Evolutionary conservation across 1,140 invertebrate genomes (phyloP).

Genomic region (Apocrypta bakeri): DNA sequence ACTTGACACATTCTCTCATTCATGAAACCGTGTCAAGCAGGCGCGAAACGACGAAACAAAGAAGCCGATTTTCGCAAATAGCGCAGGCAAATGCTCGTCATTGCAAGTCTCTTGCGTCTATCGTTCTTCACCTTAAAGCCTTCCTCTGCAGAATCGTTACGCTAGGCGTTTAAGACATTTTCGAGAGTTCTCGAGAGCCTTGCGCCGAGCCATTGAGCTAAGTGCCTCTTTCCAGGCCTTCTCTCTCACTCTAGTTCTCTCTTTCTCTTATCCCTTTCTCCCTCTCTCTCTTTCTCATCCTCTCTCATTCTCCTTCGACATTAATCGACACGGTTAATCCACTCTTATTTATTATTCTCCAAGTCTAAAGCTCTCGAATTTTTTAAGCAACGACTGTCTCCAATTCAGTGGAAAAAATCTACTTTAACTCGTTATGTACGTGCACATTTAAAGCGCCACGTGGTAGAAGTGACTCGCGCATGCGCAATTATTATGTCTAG

Average conservation of each 20-base stretch:
- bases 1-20: neutral
- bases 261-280: neutral
- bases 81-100: neutral
- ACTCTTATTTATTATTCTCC: conserved; percentile 36
- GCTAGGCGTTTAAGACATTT: conserved; percentile 56
- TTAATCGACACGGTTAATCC: conserved; percentile 44
- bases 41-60: neutral
- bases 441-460: too few relatives aligned
- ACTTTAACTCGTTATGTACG: too few relatives aligned
- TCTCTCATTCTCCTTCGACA: conserved; percentile 4
- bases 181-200: conserved; percentile 56
- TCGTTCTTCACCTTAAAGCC: neutral
- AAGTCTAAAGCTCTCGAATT: conserved; percentile 1
- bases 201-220: conserved; percentile 50
- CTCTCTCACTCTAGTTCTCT: too few relatives aligned
- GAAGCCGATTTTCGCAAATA: neutral
- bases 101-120: neutral
- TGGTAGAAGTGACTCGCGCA: too few relatives aligned
- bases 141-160: conserved; percentile 52
- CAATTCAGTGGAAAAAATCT: neutral
- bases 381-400: neutral
- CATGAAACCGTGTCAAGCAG: neutral
- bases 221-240: conserved; percentile 50
- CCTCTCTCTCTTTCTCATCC: neutral
- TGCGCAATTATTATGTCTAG: too few relatives aligned